phyloP scores from a whole-genome alignment of 1,140 invertebrate genomes.

The Amyelois transitella region DNA sequence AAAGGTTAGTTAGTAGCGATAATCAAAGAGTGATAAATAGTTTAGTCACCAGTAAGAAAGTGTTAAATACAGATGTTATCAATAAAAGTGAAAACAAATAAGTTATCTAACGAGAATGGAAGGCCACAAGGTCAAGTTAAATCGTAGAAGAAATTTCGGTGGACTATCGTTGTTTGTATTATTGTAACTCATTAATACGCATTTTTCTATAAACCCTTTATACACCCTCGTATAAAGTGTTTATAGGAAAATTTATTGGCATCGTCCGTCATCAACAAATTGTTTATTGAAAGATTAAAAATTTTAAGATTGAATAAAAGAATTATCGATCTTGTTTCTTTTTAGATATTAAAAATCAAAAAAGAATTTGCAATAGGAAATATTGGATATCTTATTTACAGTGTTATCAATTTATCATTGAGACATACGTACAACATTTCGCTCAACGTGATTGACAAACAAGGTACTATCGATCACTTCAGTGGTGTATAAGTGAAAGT shows the following conservation, averaged over 20 bases:
- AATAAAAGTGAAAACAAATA: conserved; percentile 7
- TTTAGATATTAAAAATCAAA: too few relatives aligned
- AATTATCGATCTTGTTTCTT: too few relatives aligned
- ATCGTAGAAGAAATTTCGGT: conserved; percentile 8
- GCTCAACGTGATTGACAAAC: too few relatives aligned
- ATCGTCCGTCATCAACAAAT: background rate
- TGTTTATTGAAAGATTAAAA: background rate
- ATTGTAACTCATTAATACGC: background rate
- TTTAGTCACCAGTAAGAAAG: background rate
- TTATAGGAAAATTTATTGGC: background rate
- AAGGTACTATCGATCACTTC: too few relatives aligned
- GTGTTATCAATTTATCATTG: too few relatives aligned
- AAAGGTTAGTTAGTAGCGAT: background rate
- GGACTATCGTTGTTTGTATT: conserved; percentile 4
- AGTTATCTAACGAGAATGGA: conserved; percentile 3
- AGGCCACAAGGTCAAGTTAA: conserved; percentile 7
- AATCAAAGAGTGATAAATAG: background rate
- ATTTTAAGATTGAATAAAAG: background rate
- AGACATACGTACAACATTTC: too few relatives aligned
- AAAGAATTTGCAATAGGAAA: too few relatives aligned
- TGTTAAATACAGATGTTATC: background rate
- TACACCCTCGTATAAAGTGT: background rate
- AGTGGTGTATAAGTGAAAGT: too few relatives aligned
- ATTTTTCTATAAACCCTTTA: background rate
- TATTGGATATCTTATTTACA: background rate